Evolutionary conservation across 2,113 vertebrate species (phyloP), one percentile per base, ranked within the genome.

Genomic region (Gobius niger): DNA sequence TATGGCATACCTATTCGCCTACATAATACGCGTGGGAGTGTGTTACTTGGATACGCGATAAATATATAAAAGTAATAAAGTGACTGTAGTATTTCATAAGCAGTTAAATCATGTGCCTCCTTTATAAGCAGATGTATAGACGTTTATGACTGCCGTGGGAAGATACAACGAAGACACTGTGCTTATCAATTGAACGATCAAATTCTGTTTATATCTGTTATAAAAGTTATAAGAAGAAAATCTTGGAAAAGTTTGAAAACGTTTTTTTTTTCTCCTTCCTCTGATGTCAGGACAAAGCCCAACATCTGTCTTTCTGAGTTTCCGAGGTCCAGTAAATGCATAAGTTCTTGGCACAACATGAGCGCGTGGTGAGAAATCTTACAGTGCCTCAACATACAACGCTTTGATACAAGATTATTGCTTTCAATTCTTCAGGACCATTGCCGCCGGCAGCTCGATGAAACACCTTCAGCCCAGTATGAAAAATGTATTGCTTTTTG

Each of bases 221-320:
- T n/a, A n/a, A n/a, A n/a, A 57, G 12, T 24, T 40, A 34, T 14
- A 42, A n/a, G n/a, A 60, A n/a, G n/a, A n/a, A 41, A 59, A n/a
- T 59, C 24, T 59, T 42, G 56, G 56, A 59, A 41, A 60, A 42
- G 56, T 60, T 60, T 47, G 34, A 72, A 73, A 67, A 68, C 14
- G 34, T n/a, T 1, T 4, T 53, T 19, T 53, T 42, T 60, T 44
- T 12, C 5, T 50, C 1, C 47, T 50, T 12, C 24, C 40, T 42
- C 41, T 9, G 13, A 42, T 42, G 57, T 60, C n/a, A n/a, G n/a
- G n/a, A 60, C 12, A 42, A 41, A 13, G 13, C 34, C 34, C 56
- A 14, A 10, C 13, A 41, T 12, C 61, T 14, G 53, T 56, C 24
- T 56, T 6, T 56, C 8, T 5, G 7, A 3, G 3, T 8, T 19